Conservation (phyloP, 1,140 invertebrate species). For the Aphaenogaster floridana region DNA sequence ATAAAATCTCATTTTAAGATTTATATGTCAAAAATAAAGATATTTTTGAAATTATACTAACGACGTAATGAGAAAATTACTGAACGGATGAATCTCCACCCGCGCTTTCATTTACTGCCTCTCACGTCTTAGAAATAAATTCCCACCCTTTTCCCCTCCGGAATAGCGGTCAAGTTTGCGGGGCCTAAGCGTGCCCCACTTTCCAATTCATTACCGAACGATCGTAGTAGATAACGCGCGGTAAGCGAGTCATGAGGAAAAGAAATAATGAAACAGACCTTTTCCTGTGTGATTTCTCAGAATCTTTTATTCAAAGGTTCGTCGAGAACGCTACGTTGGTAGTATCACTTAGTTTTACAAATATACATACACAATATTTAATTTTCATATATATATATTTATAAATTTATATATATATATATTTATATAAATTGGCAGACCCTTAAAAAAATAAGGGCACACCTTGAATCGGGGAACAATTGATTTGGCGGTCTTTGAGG, state of each 20-base stretch:
- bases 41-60: background rate
- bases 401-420: conserved; percentile 64
- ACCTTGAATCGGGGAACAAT: conserved; percentile 43
- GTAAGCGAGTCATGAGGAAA: background rate
- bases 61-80: conserved; percentile 17
- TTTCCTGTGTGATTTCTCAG: conserved; percentile 58
- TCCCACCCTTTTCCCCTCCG: background rate
- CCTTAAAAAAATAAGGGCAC: conserved; percentile 73
- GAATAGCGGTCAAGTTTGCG: conserved; percentile 52
- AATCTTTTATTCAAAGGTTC: conserved; percentile 82
- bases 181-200: conserved; percentile 45
- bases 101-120: conserved; percentile 12
- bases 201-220: conserved; percentile 34
- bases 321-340: conserved; percentile 74
- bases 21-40: no score
- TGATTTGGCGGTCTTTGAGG: conserved; percentile 51
- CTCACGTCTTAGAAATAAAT: conserved; percentile 29
- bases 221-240: background rate
- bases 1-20: no score
- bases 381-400: conserved; percentile 67
- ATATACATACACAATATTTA: conserved; percentile 79
- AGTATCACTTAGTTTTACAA: conserved; percentile 80
- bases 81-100: background rate
- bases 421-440: conserved; percentile 68
- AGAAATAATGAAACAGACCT: conserved; percentile 24